These are phyloP conservation scores for Drosophila maculinotata DNA, from an alignment of 2,888 invertebrate genomes.

Conservation along the genomic window DNA sequence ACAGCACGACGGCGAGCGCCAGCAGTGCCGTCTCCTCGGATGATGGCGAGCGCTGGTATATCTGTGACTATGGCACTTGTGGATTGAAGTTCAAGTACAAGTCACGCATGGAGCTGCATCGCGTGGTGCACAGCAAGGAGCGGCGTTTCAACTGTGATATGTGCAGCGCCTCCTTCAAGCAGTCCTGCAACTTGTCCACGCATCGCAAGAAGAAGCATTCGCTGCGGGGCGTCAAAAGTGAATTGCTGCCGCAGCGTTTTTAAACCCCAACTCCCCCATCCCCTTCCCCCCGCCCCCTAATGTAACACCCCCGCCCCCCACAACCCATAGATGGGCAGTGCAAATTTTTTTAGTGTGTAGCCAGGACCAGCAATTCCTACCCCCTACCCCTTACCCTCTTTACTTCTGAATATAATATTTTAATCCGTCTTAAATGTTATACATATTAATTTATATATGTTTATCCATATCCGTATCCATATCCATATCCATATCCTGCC, in stretches of 20 bases:
- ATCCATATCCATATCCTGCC: no score
- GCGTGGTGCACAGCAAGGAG: constrained; percentile 82
- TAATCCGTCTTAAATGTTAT: constrained; percentile 6
- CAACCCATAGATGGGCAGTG: constrained; percentile 22
- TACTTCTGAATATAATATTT: background rate
- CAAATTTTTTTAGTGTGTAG: constrained; percentile 30
- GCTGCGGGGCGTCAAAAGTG: constrained; percentile 76
- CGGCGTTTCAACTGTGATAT: constrained; percentile 82
- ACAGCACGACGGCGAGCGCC: constrained; percentile 82
- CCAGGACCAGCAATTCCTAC: background rate
- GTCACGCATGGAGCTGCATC: constrained; percentile 81
- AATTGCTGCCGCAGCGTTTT: constrained; percentile 72
- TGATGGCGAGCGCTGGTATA: constrained; percentile 82
- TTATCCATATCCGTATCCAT: no score
- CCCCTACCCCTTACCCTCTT: background rate
- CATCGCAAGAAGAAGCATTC: constrained; percentile 82
- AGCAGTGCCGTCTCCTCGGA: constrained; percentile 82
- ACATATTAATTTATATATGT: constrained; percentile 6
- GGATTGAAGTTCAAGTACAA: constrained; percentile 82
- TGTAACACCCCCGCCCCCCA: no score
- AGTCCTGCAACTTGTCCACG: constrained; percentile 82
- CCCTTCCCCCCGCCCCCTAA: no score
- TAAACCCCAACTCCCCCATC: no score
- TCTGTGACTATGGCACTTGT: constrained; percentile 80
- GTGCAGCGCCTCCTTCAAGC: constrained; percentile 82